Evolutionary conservation across 1,140 invertebrate genomes (phyloP).

Genomic region (Drosophila parvula): DNA sequence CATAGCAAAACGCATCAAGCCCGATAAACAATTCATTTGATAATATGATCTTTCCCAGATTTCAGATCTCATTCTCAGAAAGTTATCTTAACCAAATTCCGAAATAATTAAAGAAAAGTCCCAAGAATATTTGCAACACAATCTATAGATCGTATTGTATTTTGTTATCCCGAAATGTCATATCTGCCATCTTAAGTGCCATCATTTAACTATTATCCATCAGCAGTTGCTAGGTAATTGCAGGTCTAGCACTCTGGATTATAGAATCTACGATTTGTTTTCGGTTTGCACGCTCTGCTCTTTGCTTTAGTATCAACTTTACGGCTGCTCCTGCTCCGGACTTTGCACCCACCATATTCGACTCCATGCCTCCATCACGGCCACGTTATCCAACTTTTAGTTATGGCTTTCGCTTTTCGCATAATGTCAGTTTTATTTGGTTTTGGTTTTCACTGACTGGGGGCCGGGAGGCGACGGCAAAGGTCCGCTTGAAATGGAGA

Average conservation of each 20-base stretch:
- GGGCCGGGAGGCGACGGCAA: background rate
- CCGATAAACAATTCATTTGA: too few relatives aligned
- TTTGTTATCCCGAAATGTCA: background rate
- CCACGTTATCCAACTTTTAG: constrained; percentile 79
- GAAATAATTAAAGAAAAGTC: background rate
- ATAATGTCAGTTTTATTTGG: constrained; percentile 83
- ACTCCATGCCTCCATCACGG: constrained; percentile 59
- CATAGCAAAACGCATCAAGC: too few relatives aligned
- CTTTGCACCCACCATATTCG: constrained; percentile 8
- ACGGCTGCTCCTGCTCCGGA: constrained; percentile 38
- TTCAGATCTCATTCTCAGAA: background rate
- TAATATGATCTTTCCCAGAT: too few relatives aligned
- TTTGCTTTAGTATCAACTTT: constrained; percentile 68
- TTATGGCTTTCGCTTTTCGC: constrained; percentile 83
- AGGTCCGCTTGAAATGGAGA: background rate
- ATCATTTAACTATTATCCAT: background rate
- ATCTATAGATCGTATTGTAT: background rate
- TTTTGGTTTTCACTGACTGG: constrained; percentile 75
- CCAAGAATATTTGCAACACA: background rate
- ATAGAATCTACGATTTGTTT: constrained; percentile 43
- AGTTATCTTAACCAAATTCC: too few relatives aligned
- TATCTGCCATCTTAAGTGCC: background rate
- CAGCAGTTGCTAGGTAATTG: constrained; percentile 10
- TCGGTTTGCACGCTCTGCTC: constrained; percentile 25
- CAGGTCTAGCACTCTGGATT: constrained; percentile 22